Base-by-base conservation (phyloP, 2,888 invertebrate species). In the Dendrolimus pini region DNA sequence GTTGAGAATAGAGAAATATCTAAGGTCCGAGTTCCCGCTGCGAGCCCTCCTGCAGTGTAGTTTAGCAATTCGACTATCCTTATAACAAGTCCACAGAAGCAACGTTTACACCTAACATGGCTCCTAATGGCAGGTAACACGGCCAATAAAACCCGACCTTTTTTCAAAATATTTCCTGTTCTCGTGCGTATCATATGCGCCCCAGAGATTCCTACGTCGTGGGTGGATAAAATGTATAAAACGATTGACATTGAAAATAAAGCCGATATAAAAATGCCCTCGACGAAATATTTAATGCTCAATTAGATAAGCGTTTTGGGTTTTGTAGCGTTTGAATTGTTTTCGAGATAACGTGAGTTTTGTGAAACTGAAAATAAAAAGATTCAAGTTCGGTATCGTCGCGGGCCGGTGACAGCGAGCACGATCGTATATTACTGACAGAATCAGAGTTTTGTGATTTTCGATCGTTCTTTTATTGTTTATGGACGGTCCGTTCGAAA, bases 201-300 rank as follows among this genome's bases (percentile, higher is more conserved):
- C 78, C 77, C 82, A 77, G 77, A 87, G 82, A 83, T 82, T 79
- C 83, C 83, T 76, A 72, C 86, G 82, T 78, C 87, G 89, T 89
- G 87, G 88, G 89, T 86, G 88, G 83, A 89, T 83, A 85, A 86
- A 86, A 86, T 76, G 81, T 83, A 85, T 82, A 86, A 86, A 87
- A 85, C 83, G 82, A 81, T 81, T 76, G 77, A 77, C 78, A 82
- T 72, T 78, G 73, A 85, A 85, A 83, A 89, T 86, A 86, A 88
- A 89, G 83, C 81, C 75, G 80, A 85, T 84, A 89, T 87, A 87
- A 88, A 14, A 88, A 87, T 87, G 82, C 78, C 78, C 83, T 84
- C 89, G 86, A 86, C 82, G 89, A 90, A 87, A 86, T 89, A 86
- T 87, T 89, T 89, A 88, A 89, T 87, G 83, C 88, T 89, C 87